phyloP scores from a whole-genome alignment of 2,797 vertebrate genomes.

The Gallinago nigripennis region DNA sequence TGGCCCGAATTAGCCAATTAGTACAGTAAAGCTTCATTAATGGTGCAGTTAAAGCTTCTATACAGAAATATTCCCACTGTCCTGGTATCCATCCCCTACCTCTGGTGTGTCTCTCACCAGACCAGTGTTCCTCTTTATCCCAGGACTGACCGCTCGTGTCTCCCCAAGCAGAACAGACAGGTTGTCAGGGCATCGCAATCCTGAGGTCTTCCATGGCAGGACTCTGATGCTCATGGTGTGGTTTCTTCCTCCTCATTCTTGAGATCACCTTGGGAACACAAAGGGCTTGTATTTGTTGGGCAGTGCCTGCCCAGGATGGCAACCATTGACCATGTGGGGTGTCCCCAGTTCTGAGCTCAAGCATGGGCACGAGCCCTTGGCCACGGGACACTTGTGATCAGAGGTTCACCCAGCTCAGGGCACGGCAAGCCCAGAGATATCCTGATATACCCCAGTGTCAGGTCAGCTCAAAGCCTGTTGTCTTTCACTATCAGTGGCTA shows the following conservation, averaged over 20 bases:
- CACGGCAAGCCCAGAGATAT: accelerated
- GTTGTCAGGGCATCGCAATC: accelerated
- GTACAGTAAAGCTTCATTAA: not conserved
- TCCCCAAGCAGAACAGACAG: not conserved
- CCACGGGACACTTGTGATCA: not conserved
- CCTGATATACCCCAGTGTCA: no score
- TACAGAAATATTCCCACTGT: not conserved
- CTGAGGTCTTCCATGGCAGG: not conserved
- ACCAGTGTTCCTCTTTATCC: not conserved
- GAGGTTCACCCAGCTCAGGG: not conserved
- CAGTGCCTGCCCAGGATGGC: no score
- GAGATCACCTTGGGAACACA: not conserved
- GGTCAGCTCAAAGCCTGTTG: not conserved
- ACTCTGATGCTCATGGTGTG: accelerated
- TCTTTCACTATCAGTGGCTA: not conserved
- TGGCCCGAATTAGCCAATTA: not conserved
- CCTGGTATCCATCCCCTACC: not conserved
- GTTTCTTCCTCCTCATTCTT: not conserved
- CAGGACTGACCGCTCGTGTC: not conserved
- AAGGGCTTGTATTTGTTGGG: not conserved
- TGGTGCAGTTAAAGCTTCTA: not conserved
- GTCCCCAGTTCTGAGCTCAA: not conserved
- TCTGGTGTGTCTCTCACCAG: not conserved
- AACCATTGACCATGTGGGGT: not conserved
- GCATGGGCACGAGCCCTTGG: accelerated